Evolutionary conservation across 2,888 invertebrate species (phyloP), one percentile per base, ranked within the genome.

Genomic region (Exephanes ischioxanthus): DNA sequence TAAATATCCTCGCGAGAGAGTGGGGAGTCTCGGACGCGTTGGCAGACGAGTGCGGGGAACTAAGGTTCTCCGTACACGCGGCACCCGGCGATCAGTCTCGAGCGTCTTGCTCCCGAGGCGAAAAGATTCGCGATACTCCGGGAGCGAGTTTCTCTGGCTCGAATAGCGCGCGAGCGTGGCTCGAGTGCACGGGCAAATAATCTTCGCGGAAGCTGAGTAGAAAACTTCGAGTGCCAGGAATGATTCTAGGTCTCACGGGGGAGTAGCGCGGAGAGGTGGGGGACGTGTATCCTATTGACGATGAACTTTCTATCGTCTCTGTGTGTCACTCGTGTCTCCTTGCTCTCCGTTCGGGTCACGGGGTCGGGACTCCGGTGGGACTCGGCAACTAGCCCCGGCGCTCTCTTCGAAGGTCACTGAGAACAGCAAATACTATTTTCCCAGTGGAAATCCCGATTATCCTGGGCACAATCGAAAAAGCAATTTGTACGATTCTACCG

Each of bases 281-380:
- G 16, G 45, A 16, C 45, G 41, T 73, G 72, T 48, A 66, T 73
- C 67, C 75, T 45, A 33, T 61, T 41, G 61, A 61, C 66, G 78
- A 81, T 90, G 88, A 92, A 92, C 93, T 93, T 92, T 93, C 92
- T 92, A 91, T 87, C 68, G 19, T n/a, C 33, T 41, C 51, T 53
- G 22, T 88, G 90, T 90, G 91, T 91, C 92, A 90, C 90, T 92
- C 14, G 22, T 91, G 91, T 90, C 90, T 90, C 90, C 86, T 85
- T 83, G 66, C 73, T 80, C 87, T 71, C 71, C 78, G 53, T 79
- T 86, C 83, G 84, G 86, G 88, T 85, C 87, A 84, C 88, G 68
- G 41, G 88, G 89, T 89, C 88, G 87, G 66, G 68, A 58, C 63
- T 67, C 37, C 67, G 55, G 55, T 33, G 67, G 41, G 22, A 55